Conservation (phyloP, 1,140 invertebrate species). For the Ptiloglossa arizonensis region DNA sequence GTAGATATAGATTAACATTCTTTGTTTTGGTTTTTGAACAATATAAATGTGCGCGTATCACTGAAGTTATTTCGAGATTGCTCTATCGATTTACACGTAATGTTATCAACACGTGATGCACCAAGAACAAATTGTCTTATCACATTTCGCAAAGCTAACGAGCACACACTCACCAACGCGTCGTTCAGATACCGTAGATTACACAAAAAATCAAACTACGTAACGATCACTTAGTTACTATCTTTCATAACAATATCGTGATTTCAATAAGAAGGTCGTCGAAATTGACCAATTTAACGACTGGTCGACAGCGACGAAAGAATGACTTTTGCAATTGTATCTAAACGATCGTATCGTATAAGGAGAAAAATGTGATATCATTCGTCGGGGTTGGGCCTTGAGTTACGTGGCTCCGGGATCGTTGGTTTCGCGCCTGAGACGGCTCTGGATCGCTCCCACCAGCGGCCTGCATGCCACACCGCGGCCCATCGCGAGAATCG, state of each 20-base stretch:
- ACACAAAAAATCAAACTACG: background rate
- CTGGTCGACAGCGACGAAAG: background rate
- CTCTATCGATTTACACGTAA: conserved; percentile 36
- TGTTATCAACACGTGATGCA: conserved; percentile 54
- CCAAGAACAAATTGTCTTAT: conserved; percentile 48
- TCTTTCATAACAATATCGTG: background rate
- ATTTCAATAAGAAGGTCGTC: background rate
- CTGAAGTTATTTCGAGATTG: conserved; percentile 51
- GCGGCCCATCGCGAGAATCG: conserved; percentile 65
- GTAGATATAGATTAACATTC: background rate
- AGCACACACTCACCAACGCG: background rate
- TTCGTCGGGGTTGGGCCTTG: background rate
- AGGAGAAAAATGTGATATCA: background rate
- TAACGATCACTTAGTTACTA: background rate
- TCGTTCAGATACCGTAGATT: conserved; percentile 9
- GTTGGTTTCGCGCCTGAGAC: conserved; percentile 57
- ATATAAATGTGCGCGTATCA: conserved; percentile 2
- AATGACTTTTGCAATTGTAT: background rate
- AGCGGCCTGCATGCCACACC: conserved; percentile 55
- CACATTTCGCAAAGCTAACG: conserved; percentile 12
- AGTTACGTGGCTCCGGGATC: conserved; percentile 16
- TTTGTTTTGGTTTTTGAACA: conserved; percentile 53
- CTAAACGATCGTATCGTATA: background rate
- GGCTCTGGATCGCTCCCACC: conserved; percentile 60
- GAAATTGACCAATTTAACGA: no score